Conservation (phyloP, 2,888 invertebrate genomes). For the Adela reaumurella region DNA sequence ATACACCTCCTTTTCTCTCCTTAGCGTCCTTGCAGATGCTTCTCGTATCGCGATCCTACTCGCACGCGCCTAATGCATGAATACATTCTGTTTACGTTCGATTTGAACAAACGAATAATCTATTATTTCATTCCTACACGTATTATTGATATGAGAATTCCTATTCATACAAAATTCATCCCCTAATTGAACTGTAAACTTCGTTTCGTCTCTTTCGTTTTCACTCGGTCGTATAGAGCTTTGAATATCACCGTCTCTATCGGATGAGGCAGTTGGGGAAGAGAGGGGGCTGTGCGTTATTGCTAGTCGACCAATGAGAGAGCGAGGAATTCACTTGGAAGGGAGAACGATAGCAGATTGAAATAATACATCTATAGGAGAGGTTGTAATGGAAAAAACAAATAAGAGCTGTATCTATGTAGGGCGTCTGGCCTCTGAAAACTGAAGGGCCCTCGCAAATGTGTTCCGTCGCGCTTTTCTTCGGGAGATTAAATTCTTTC, state of each 20-base stretch:
- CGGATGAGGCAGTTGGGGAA: conserved; percentile 21
- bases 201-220: conserved; percentile 23
- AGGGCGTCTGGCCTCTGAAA: neutral
- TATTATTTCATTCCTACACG: conserved; percentile 56
- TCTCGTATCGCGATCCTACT: conserved; percentile 16
- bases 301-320: conserved; percentile 29
- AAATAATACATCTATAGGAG: conserved; percentile 47
- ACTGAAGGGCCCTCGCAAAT: neutral
- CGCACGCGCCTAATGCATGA: conserved; percentile 47
- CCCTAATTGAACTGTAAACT: conserved; percentile 17
- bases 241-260: conserved; percentile 21
- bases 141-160: conserved; percentile 51
- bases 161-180: conserved; percentile 45
- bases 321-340: conserved; percentile 37
- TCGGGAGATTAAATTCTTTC: neutral
- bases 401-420: conserved; percentile 20
- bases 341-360: conserved; percentile 22
- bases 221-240: conserved; percentile 1
- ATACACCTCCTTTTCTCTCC: conserved; percentile 22
- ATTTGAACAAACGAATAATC: conserved; percentile 56
- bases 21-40: conserved; percentile 10
- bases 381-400: conserved; percentile 51
- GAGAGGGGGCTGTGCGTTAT: conserved; percentile 23
- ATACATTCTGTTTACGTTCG: conserved; percentile 54
- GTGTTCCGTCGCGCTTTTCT: neutral